Conservation (phyloP, 2,113 vertebrate genomes). For the Chamaetylas fuelleborni region DNA sequence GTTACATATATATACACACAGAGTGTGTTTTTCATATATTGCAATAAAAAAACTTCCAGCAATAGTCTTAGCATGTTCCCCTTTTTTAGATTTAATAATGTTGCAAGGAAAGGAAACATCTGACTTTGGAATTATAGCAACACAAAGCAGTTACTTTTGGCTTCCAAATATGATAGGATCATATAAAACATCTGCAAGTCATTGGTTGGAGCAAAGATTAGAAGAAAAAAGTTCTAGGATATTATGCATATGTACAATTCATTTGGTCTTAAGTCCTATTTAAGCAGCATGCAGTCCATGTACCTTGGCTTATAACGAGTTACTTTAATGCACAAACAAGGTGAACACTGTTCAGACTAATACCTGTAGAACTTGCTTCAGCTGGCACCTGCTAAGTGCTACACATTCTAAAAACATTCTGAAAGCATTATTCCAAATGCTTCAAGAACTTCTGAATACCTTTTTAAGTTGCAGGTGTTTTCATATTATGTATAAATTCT, state of each 20-base stretch:
- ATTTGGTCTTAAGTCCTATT: conserved; percentile 23
- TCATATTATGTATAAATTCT: neutral
- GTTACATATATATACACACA: neutral
- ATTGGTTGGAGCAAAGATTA: conserved; percentile 41
- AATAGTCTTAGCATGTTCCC: neutral
- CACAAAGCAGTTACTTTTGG: conserved; percentile 37
- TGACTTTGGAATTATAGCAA: conserved; percentile 43
- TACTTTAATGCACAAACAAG: conserved; percentile 40
- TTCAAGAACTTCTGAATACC: conserved; percentile 4
- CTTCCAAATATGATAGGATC: conserved; percentile 34
- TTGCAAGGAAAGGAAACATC: conserved; percentile 27
- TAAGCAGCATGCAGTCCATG: conserved; percentile 17
- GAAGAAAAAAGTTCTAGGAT: conserved; percentile 14
- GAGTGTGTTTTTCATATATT: neutral
- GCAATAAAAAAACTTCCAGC: neutral
- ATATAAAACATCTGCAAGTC: conserved; percentile 63
- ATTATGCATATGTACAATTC: conserved; percentile 34
- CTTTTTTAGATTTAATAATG: conserved; percentile 19
- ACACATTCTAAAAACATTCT: neutral
- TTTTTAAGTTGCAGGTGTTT: conserved; percentile 39
- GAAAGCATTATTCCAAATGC: conserved; percentile 24
- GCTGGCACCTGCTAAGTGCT: conserved; percentile 8
- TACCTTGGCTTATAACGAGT: neutral
- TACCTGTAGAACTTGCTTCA: neutral
- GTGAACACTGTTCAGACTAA: conserved; percentile 36